Evolutionary conservation across 2,888 invertebrate genomes (phyloP), one percentile per base, ranked within the genome.

Genomic region (Julus scanicus): DNA sequence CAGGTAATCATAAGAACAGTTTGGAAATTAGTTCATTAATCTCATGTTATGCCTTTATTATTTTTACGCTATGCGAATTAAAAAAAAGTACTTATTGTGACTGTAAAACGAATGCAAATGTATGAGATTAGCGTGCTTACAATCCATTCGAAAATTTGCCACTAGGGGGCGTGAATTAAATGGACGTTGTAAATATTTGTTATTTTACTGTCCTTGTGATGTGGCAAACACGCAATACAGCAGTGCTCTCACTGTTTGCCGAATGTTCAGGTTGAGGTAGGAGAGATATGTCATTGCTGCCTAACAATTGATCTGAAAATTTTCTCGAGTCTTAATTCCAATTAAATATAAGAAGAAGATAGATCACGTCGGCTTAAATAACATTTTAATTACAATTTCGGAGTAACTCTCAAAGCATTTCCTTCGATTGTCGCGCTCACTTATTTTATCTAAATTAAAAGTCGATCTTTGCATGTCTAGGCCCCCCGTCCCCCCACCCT

Each of bases 371-470:
- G 71, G 71, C 71, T 71, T 71, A 71, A 71, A 71, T 71, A 71
- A 71, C 71, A 71, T 71, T 71, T 71, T 71, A 71, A 71, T 71
- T 71, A 71, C 71, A 71, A 4, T 71, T 71, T 71, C n/a, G 11
- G 71, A 71, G 71, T 8, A 71, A 71, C 20, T 71, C 29, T 71
- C 29, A 71, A 71, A 29, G 71, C 71, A 20, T 71, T 71, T 71
- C 71, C 71, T 71, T 29, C 71, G 71, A 71, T 71, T 71, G 71
- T 71, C 29, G 29, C 71, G 13, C 71, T 71, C 29, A 29, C 71
- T 71, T 71, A 71, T 71, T 71, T 71, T 71, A 71, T 71, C 71
- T 71, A 71, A 71, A 71, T 71, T 71, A 71, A 71, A 71, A 71
- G 71, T 71, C 71, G 71, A 71, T 71, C 71, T 71, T 71, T 71